Percentiles rank a stretch among this genome's conserved stretches.
These are phyloP conservation scores for Leptinotarsa rubiginosa DNA, from an alignment of 2,888 invertebrate genomes.

Conservation along the genomic window DNA sequence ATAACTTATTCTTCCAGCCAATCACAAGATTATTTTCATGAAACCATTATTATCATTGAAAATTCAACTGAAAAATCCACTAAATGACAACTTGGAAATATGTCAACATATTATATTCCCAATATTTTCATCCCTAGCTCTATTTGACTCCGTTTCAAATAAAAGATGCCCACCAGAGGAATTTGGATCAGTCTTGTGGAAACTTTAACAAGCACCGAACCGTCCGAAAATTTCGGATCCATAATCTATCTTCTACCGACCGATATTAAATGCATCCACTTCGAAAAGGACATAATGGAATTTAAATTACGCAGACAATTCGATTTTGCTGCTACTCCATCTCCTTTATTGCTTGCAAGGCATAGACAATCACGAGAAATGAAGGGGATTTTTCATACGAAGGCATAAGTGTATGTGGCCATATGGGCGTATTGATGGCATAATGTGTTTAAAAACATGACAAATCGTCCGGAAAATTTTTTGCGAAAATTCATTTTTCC, in stretches of 20 bases:
- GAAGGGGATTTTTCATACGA: conserved; percentile 1
- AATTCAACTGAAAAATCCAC: too few species aligned
- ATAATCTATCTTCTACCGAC: conserved; percentile 30
- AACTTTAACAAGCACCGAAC: conserved; percentile 24
- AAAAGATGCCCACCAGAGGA: conserved; percentile 6
- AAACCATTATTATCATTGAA: too few species aligned
- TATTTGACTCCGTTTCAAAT: background rate
- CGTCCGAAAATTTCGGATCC: conserved; percentile 25
- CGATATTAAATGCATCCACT: conserved; percentile 16
- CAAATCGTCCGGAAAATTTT: background rate
- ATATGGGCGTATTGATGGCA: background rate
- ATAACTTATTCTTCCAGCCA: too few species aligned
- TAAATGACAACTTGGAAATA: too few species aligned
- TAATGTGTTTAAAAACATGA: background rate
- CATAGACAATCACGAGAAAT: background rate
- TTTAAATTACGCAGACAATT: conserved; percentile 15
- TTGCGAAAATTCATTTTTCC: background rate
- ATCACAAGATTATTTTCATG: too few species aligned
- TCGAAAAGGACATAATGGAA: conserved; percentile 10
- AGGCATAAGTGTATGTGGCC: background rate
- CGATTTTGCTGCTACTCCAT: conserved; percentile 14
- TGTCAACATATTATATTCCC: too few species aligned
- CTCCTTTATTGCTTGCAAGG: background rate
- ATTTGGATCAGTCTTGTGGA: conserved; percentile 21
- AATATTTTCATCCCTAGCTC: too few species aligned